Percentiles rank a stretch among this genome's conserved stretches.
These are phyloP conservation scores for Cheiracanthium punctorium DNA, from an alignment of 2,888 invertebrate genomes.

Conservation along the genomic window DNA sequence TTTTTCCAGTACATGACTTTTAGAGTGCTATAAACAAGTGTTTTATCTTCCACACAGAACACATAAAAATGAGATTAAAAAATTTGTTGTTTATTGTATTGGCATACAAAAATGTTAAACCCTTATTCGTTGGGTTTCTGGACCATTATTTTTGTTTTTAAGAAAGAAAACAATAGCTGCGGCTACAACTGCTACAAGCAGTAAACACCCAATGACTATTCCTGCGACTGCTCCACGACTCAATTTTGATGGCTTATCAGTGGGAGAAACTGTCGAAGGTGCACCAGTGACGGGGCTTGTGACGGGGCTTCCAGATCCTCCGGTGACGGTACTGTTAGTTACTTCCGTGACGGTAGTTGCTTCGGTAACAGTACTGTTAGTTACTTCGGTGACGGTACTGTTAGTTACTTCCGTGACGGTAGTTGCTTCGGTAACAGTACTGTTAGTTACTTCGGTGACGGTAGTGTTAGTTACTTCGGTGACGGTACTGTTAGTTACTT, in stretches of 20 bases:
- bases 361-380: not conserved
- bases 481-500: not conserved
- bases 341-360: not conserved
- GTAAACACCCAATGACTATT: conserved; percentile 48
- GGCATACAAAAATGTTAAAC: not conserved
- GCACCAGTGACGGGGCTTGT: not conserved
- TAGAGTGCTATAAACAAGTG: too few relatives aligned
- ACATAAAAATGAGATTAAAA: too few relatives aligned
- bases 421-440: not conserved
- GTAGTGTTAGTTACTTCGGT: not conserved
- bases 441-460: not conserved
- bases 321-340: not conserved
- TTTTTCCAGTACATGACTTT: too few relatives aligned
- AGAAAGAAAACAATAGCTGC: conserved; percentile 56
- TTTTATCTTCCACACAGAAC: too few relatives aligned
- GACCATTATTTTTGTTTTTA: conserved; percentile 28
- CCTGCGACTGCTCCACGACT: conserved; percentile 46
- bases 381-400: not conserved
- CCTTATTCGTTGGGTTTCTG: conserved; percentile 37
- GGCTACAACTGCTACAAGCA: conserved; percentile 42
- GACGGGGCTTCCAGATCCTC: not conserved
- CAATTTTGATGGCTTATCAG: conserved; percentile 16
- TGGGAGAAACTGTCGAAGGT: conserved; percentile 1
- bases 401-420: not conserved
- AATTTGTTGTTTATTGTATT: too few relatives aligned